phyloP scores from a whole-genome alignment of 2,113 vertebrate genomes.

The Stomatorhinus ivindoensis region DNA sequence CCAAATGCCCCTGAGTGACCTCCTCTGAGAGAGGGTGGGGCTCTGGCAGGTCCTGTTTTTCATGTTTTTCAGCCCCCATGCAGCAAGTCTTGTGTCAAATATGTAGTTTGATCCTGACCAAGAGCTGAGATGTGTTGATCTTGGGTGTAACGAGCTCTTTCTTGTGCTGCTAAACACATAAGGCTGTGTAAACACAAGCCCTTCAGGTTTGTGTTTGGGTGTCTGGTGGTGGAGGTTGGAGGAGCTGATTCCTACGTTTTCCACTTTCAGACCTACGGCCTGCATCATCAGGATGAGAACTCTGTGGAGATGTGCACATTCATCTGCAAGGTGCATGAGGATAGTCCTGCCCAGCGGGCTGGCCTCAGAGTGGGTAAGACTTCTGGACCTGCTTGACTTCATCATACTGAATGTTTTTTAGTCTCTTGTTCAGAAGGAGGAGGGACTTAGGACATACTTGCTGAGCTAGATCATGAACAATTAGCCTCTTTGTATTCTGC shows the following conservation, averaged over 20 bases:
- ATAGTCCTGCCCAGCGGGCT: constrained; percentile 76
- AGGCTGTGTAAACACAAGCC: neutral
- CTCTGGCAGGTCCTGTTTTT: neutral
- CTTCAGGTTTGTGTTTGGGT: neutral
- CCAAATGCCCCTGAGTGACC: neutral
- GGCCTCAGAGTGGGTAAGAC: constrained; percentile 82
- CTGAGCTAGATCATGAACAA: neutral
- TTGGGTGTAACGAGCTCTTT: neutral
- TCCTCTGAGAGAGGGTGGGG: neutral
- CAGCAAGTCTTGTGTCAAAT: neutral
- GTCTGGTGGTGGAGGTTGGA: neutral
- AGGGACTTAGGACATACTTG: neutral
- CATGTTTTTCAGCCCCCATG: neutral
- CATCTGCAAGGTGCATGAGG: constrained; percentile 80
- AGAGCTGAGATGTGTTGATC: neutral
- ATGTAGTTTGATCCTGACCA: neutral
- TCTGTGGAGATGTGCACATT: constrained; percentile 94
- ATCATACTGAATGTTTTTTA: neutral
- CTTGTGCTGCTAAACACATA: neutral
- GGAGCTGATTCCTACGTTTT: neutral
- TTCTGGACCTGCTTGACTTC: constrained; percentile 1
- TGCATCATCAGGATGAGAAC: constrained; percentile 85
- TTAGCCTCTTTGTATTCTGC: neutral
- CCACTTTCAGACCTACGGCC: constrained; percentile 79
- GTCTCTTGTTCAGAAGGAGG: neutral